Evolutionary conservation across 2,888 invertebrate species (phyloP).

Genomic region (Melolontha melolontha): DNA sequence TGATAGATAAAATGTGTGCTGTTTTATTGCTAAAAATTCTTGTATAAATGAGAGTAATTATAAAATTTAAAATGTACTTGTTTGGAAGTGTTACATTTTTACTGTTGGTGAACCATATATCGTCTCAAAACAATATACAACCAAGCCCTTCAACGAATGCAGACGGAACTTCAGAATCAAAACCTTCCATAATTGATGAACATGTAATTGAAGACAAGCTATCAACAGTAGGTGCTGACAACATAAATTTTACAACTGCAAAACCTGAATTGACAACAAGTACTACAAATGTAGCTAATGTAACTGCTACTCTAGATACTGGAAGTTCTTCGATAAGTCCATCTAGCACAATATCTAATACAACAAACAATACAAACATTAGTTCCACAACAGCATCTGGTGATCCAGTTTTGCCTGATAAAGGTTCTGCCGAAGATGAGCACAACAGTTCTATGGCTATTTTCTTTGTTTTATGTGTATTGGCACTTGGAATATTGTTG

Average conservation of each 20-base stretch:
- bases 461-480: constrained; percentile 96
- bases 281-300: constrained; percentile 32
- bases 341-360: not conserved
- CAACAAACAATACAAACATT: constrained; percentile 60
- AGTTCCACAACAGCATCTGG: constrained; percentile 71
- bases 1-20: constrained; percentile 38
- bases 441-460: constrained; percentile 97
- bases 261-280: constrained; percentile 10
- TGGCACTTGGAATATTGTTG: constrained; percentile 92
- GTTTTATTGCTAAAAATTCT: constrained; percentile 32
- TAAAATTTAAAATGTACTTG: constrained; percentile 46
- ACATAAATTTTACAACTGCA: constrained; percentile 1
- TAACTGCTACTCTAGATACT: constrained; percentile 11
- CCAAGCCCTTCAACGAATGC: constrained; percentile 39
- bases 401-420: constrained; percentile 86
- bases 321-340: constrained; percentile 6
- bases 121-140: constrained; percentile 43
- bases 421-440: constrained; percentile 94
- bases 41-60: constrained; percentile 45
- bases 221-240: constrained; percentile 14
- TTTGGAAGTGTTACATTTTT: constrained; percentile 43
- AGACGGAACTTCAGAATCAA: constrained; percentile 11
- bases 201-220: constrained; percentile 11
- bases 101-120: constrained; percentile 43
- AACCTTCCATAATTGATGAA: constrained; percentile 19